phyloP scores from a whole-genome alignment of 2,888 invertebrate genomes.

The Hydraecia micacea region DNA sequence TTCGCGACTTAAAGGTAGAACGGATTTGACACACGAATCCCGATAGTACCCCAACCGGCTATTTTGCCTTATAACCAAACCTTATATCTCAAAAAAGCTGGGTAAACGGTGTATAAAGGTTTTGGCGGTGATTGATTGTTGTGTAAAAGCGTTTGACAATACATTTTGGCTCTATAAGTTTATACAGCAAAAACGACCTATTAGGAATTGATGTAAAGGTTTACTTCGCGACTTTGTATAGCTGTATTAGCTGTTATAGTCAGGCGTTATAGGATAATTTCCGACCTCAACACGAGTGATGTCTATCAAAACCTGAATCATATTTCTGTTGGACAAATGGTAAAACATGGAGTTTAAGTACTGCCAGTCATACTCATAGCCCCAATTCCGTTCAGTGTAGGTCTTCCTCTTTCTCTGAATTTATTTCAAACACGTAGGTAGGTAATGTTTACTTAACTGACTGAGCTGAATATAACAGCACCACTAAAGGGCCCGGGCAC shows the following conservation, averaged over 20 bases:
- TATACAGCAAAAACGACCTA: too few species aligned
- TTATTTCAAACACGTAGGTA: slow-evolving; percentile 23
- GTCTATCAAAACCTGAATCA: not conserved
- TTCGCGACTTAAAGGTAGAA: not conserved
- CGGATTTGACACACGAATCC: not conserved
- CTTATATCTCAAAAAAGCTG: too few species aligned
- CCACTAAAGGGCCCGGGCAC: not conserved
- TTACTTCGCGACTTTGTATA: too few species aligned
- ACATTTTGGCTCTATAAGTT: too few species aligned
- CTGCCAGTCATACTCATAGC: not conserved
- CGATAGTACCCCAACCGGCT: too few species aligned
- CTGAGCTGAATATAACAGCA: slow-evolving; percentile 17
- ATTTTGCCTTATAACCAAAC: too few species aligned
- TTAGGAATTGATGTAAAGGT: too few species aligned
- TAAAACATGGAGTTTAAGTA: not conserved
- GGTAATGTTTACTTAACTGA: slow-evolving; percentile 5
- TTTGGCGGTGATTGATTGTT: too few species aligned
- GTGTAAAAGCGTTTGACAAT: too few species aligned
- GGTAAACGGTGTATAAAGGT: too few species aligned
- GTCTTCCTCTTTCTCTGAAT: not conserved
- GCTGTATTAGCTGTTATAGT: too few species aligned
- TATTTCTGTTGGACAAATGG: not conserved
- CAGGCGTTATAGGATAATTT: not conserved
- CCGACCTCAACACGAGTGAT: too few species aligned
- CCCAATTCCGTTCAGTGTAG: not conserved